Conservation (phyloP, 2,797 vertebrate genomes). For the Masticophis lateralis region DNA sequence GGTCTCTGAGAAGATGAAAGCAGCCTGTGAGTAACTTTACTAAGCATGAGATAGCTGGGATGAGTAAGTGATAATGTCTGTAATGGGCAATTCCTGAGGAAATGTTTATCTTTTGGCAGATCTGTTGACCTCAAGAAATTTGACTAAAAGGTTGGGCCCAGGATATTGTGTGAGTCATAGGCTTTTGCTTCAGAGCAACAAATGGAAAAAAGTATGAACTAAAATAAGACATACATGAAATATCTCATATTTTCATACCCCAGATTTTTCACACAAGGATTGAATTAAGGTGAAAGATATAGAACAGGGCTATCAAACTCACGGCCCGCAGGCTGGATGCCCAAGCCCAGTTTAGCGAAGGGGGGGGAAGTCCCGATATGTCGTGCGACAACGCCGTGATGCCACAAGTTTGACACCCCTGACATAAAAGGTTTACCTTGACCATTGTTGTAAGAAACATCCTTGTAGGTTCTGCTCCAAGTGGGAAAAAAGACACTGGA, state of each 20-base stretch:
- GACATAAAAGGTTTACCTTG: background rate
- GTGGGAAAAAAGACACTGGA: too few relatives aligned
- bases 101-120: background rate
- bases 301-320: background rate
- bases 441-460: background rate
- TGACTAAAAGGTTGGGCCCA: constrained; percentile 1
- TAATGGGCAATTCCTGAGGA: constrained; percentile 21
- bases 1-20: constrained; percentile 44
- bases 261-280: background rate
- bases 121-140: constrained; percentile 22
- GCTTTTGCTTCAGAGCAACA: constrained; percentile 7
- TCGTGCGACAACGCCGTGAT: too few relatives aligned
- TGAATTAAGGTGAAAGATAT: background rate
- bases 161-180: constrained; percentile 22
- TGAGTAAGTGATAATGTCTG: constrained; percentile 45
- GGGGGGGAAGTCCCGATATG: too few relatives aligned
- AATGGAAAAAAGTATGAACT: constrained; percentile 7
- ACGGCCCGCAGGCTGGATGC: too few relatives aligned
- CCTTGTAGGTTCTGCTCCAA: too few relatives aligned
- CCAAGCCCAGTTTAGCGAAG: too few relatives aligned
- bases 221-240: background rate
- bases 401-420: too few relatives aligned
- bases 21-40: constrained; percentile 52
- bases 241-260: background rate
- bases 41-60: constrained; percentile 62